Evolutionary conservation across 2,888 invertebrate species (phyloP).

Genomic region (Cephus pulcher): DNA sequence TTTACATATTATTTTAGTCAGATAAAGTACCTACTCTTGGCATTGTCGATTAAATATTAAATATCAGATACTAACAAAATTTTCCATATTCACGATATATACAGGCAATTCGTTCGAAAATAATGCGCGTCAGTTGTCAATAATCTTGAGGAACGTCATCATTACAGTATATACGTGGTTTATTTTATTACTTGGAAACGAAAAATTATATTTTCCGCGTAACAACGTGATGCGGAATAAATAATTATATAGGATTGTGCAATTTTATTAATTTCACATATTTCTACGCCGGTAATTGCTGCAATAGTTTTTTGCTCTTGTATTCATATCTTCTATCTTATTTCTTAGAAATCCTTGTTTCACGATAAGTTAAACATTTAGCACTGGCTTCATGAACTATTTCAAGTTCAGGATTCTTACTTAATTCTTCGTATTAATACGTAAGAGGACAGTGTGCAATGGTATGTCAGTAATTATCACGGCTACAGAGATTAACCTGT

Average conservation of each 20-base stretch:
- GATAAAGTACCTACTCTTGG: neutral
- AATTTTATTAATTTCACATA: neutral
- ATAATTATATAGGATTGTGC: neutral
- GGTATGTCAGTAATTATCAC: neutral
- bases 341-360: too few species aligned
- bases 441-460: neutral
- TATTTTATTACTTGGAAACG: neutral
- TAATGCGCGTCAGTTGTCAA: neutral
- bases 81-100: neutral
- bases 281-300: neutral
- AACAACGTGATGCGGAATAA: neutral
- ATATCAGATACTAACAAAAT: neutral
- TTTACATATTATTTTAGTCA: neutral
- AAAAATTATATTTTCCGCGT: neutral
- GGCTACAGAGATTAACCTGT: conserved; percentile 9
- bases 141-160: neutral
- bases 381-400: neutral
- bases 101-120: neutral
- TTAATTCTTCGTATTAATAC: neutral
- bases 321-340: neutral
- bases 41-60: neutral
- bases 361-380: neutral
- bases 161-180: neutral
- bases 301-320: neutral
- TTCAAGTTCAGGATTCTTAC: neutral